Conservation (phyloP, 1,140 invertebrate species). For the Bombus superbus region DNA sequence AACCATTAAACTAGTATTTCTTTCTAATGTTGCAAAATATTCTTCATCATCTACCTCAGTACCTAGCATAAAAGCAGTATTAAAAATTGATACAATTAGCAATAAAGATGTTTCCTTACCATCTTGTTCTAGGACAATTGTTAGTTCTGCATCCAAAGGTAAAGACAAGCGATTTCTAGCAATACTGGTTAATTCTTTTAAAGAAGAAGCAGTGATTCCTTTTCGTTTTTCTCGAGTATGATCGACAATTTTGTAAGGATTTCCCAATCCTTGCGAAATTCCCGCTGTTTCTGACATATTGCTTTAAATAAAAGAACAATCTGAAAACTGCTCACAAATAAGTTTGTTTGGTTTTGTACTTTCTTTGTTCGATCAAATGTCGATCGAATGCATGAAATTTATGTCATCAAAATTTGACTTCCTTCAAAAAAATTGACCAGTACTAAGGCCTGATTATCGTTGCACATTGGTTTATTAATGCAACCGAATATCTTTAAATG, state of each 20-base stretch:
- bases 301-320: constrained; percentile 31
- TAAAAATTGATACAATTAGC: background rate
- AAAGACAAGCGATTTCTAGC: constrained; percentile 76
- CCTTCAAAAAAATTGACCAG: constrained; percentile 38
- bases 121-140: constrained; percentile 91
- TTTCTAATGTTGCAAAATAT: constrained; percentile 92
- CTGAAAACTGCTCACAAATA: constrained; percentile 8
- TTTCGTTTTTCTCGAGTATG: constrained; percentile 89
- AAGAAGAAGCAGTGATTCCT: constrained; percentile 89
- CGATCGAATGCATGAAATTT: constrained; percentile 27
- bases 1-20: constrained; percentile 91
- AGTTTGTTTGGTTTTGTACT: background rate
- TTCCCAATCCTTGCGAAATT: constrained; percentile 71
- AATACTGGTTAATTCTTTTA: constrained; percentile 88
- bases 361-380: constrained; percentile 2
- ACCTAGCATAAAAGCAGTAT: constrained; percentile 73
- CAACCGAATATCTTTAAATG: background rate
- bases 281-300: constrained; percentile 72
- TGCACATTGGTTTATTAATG: constrained; percentile 57
- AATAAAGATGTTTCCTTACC: constrained; percentile 77
- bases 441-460: constrained; percentile 63
- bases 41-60: constrained; percentile 95
- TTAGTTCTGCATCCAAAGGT: constrained; percentile 84
- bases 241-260: constrained; percentile 88
- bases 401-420: constrained; percentile 31